Percentiles rank a stretch among this genome's conserved stretches.
Conservation (phyloP, 1,140 invertebrate genomes). For the Drosophila sucinea region DNA sequence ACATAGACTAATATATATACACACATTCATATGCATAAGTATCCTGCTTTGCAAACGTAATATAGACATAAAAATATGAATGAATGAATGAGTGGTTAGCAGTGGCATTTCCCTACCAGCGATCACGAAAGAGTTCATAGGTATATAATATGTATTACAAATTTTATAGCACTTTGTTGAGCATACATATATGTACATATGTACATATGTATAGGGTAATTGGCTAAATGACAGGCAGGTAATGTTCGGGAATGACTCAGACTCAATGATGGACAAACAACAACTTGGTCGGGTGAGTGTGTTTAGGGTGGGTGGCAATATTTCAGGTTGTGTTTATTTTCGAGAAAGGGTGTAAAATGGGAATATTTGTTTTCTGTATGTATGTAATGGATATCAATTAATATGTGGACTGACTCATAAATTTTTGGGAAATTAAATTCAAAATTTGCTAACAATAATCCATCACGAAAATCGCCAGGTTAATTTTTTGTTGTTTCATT, state of each 20-base stretch:
- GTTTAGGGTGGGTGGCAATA: constrained; percentile 2
- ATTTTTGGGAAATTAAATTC: background rate
- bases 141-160: background rate
- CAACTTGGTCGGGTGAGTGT: constrained; percentile 3
- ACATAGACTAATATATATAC: constrained; percentile 32
- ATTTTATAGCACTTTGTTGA: constrained; percentile 10
- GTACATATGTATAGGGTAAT: constrained; percentile 50
- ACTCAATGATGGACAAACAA: constrained; percentile 33
- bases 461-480: background rate
- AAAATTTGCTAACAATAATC: background rate
- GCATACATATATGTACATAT: constrained; percentile 12
- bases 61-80: constrained; percentile 55
- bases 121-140: background rate
- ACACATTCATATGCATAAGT: constrained; percentile 27
- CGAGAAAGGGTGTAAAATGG: background rate
- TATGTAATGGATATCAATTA: constrained; percentile 7
- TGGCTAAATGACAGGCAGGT: constrained; percentile 66
- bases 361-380: background rate
- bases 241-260: constrained; percentile 57
- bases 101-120: constrained; percentile 51
- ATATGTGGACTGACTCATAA: background rate
- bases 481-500: too few species aligned
- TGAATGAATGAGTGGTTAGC: constrained; percentile 58
- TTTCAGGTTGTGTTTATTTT: background rate
- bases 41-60: constrained; percentile 7